A percentile compares a stretch with the other conserved stretches of the same genome.
Conservation (phyloP, 2,113 vertebrate genomes). For the Hassar affinis region DNA sequence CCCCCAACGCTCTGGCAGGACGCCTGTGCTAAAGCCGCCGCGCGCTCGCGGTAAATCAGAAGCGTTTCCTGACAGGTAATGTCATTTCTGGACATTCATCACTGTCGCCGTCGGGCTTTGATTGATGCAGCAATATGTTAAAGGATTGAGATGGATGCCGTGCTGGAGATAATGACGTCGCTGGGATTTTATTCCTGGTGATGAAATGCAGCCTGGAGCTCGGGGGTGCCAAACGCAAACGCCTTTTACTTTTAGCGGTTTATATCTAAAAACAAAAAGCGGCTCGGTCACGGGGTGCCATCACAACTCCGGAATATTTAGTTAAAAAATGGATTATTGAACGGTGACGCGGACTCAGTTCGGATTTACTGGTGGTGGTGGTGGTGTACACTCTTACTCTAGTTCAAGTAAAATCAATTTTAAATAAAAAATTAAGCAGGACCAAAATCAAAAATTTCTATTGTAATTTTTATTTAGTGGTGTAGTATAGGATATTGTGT, state of each 20-base stretch:
- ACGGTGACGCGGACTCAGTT: too few relatives aligned
- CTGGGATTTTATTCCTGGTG: not conserved
- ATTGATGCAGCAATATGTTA: slow-evolving; percentile 3
- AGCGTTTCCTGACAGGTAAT: not conserved
- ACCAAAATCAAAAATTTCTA: too few relatives aligned
- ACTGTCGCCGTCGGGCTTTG: not conserved
- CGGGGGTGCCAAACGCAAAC: not conserved
- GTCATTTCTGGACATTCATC: not conserved
- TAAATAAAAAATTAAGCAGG: too few relatives aligned
- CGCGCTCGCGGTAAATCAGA: not conserved
- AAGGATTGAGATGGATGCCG: not conserved
- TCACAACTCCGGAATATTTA: too few relatives aligned
- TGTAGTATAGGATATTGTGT: too few relatives aligned
- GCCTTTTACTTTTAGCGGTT: not conserved
- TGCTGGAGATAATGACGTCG: slow-evolving; percentile 13
- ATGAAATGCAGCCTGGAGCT: not conserved
- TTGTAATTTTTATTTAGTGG: too few relatives aligned
- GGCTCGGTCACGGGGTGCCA: too few relatives aligned
- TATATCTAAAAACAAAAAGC: not conserved
- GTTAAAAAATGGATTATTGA: too few relatives aligned
- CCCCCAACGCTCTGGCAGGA: not conserved
- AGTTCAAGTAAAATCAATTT: too few relatives aligned
- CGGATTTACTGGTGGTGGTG: too few relatives aligned
- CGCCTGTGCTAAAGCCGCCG: not conserved
- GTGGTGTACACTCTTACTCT: too few relatives aligned